Conservation (phyloP, 2,113 vertebrate genomes). For the Pionites leucogaster region DNA sequence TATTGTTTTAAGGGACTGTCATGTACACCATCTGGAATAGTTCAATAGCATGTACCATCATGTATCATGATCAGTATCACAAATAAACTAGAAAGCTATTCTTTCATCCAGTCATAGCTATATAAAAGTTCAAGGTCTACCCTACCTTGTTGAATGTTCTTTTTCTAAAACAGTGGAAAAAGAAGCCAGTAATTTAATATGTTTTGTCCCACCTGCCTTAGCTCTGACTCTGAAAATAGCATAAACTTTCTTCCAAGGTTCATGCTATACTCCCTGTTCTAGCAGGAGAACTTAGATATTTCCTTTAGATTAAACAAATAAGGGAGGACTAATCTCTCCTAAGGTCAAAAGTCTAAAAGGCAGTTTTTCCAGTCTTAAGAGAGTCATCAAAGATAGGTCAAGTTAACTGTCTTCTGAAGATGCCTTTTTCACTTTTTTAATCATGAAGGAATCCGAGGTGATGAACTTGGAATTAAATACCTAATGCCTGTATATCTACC, state of each 20-base stretch:
- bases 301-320: not conserved
- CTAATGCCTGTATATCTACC: not conserved
- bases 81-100: not conserved
- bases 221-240: not conserved
- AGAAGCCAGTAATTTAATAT: not conserved
- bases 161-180: not conserved
- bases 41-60: not conserved
- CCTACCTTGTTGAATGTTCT: not conserved
- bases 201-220: not conserved
- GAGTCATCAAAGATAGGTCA: not conserved
- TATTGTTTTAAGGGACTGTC: not conserved
- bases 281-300: not conserved
- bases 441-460: not conserved
- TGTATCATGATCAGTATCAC: not conserved
- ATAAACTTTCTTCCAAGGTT: not conserved
- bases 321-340: not conserved
- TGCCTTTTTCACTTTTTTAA: not conserved
- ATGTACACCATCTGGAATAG: not conserved
- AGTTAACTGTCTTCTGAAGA: not conserved
- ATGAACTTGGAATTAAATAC: not conserved
- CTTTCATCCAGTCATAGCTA: not conserved
- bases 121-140: not conserved
- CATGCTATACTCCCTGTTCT: too few species aligned
- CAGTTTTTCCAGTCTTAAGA: not conserved
- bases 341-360: not conserved